phyloP scores from a whole-genome alignment of 2,113 vertebrate species.

The Ochotona princeps region DNA sequence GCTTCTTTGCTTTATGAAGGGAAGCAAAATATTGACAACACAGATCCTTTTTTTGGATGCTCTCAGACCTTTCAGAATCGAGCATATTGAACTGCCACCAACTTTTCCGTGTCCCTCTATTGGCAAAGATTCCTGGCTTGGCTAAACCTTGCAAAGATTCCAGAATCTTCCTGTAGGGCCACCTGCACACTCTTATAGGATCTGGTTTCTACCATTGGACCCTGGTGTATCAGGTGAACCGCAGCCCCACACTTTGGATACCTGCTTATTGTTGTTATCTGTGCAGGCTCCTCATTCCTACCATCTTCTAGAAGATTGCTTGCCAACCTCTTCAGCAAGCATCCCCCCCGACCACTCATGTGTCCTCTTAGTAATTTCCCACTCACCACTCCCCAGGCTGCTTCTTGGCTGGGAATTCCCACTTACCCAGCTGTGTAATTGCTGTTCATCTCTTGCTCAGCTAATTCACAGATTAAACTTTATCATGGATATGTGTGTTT shows the following conservation, averaged over 20 bases:
- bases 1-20: slow-evolving; percentile 10
- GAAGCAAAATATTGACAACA: slow-evolving; percentile 45
- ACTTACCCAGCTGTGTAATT: background rate
- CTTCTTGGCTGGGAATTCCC: background rate
- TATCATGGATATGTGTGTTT: no score
- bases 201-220: background rate
- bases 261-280: background rate
- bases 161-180: background rate
- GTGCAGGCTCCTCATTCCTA: background rate
- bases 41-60: background rate
- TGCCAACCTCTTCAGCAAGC: background rate
- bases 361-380: background rate
- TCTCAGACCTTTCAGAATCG: slow-evolving; percentile 30
- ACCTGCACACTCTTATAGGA: background rate
- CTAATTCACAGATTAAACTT: no score
- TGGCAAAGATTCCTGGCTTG: background rate
- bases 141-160: background rate
- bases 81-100: background rate
- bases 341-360: background rate
- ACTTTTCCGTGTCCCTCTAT: background rate
- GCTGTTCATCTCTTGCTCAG: no score
- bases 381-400: background rate
- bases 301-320: background rate
- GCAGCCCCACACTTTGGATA: background rate
- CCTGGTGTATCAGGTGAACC: background rate